Evolutionary conservation across 2,888 invertebrate species (phyloP).

Genomic region (Laothoe populi): DNA sequence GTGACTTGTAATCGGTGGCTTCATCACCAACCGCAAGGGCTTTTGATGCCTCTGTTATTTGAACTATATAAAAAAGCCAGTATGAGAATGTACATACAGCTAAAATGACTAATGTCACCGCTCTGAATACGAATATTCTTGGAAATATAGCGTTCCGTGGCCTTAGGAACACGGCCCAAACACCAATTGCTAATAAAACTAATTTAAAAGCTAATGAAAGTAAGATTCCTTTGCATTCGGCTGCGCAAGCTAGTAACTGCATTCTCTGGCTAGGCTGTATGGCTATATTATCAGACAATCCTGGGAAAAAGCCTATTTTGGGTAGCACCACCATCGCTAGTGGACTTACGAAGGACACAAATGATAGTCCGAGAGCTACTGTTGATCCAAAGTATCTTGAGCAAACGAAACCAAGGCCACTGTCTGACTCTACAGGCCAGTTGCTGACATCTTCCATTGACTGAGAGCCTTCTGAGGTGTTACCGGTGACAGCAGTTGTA

Average conservation of each 20-base stretch:
- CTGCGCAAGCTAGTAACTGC: slow-evolving; percentile 92
- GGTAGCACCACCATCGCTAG: slow-evolving; percentile 97
- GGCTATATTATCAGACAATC: slow-evolving; percentile 88
- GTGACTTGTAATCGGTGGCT: slow-evolving; percentile 92
- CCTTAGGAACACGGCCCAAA: slow-evolving; percentile 96
- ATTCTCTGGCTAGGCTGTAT: slow-evolving; percentile 88
- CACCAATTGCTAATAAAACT: slow-evolving; percentile 93
- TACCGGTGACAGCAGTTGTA: slow-evolving; percentile 98
- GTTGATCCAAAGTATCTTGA: slow-evolving; percentile 93
- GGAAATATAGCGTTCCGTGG: slow-evolving; percentile 95
- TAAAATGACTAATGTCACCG: slow-evolving; percentile 94
- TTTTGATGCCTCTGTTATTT: slow-evolving; percentile 92
- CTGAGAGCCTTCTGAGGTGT: slow-evolving; percentile 97
- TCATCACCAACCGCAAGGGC: slow-evolving; percentile 92
- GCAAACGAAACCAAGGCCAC: slow-evolving; percentile 89
- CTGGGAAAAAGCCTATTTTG: slow-evolving; percentile 93
- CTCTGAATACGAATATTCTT: slow-evolving; percentile 95
- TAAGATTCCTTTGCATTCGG: slow-evolving; percentile 97
- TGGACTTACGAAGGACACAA: slow-evolving; percentile 95
- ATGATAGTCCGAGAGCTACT: slow-evolving; percentile 91
- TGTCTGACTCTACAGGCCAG: slow-evolving; percentile 91
- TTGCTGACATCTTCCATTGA: slow-evolving; percentile 96
- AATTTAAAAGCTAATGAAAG: slow-evolving; percentile 96
- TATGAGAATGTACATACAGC: slow-evolving; percentile 97
- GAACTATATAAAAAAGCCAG: slow-evolving; percentile 99